Conservation (phyloP, 2,113 vertebrate species). For the Phylloscopus trochilus region DNA sequence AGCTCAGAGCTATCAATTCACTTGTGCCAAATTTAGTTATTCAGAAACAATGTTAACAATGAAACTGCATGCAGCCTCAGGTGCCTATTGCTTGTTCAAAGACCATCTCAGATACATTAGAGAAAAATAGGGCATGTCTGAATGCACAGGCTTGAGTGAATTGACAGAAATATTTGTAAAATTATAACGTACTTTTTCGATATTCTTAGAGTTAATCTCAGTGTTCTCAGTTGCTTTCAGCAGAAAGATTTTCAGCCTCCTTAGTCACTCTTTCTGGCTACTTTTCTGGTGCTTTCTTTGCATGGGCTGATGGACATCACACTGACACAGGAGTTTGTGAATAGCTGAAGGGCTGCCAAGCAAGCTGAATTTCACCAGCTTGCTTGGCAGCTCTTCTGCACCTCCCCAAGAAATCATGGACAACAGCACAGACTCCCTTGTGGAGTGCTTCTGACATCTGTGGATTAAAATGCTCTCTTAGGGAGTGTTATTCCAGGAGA, state of each 20-base stretch:
- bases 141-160: neutral
- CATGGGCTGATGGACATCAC: accelerated
- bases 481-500: neutral
- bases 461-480: neutral
- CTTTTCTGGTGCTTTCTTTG: neutral
- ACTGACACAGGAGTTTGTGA: neutral
- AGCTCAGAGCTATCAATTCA: neutral
- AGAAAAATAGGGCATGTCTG: neutral
- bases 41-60: neutral
- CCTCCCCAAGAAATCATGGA: neutral
- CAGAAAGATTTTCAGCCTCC: neutral
- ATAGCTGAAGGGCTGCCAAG: neutral
- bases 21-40: neutral
- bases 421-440: neutral
- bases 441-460: neutral
- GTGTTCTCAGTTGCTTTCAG: neutral
- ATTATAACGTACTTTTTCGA: neutral
- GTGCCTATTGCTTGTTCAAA: neutral
- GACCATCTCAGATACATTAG: neutral
- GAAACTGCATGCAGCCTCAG: neutral
- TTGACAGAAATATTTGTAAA: neutral
- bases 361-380: neutral
- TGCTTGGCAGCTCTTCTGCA: neutral
- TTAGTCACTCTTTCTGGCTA: neutral
- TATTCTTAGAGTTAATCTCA: neutral